Evolutionary conservation across 2,888 invertebrate species (phyloP), one percentile per base, ranked within the genome.

Genomic region (Trachelus iudaicus): DNA sequence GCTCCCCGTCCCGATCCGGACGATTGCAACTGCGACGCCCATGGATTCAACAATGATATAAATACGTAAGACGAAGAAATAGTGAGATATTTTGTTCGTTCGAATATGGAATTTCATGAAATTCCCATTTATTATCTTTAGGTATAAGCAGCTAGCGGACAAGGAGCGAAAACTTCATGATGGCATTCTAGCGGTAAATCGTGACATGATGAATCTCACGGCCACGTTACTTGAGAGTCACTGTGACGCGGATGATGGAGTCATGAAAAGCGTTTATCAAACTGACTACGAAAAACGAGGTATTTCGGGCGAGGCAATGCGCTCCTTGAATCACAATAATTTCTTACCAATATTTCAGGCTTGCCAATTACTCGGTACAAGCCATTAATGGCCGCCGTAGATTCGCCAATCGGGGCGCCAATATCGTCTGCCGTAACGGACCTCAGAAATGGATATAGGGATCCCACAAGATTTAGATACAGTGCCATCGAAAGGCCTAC

Each of bases 1-100:
- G 90, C 92, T n/a, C 93, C 93, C 0, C 92, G 93, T 13, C 92
- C 94, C 0, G 93, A 94, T 3, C 94, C 94, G 1, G 94, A 94
- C 0, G 94, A 94, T 86, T 95, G 95, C 85, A 94, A 94, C 87
- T 95, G 95, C 90, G 94, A 94, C 81, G 93, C 92, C 0, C 95
- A 95, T 85, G 92, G 93, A 0, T 94, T 94, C 85, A 93, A 93
- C 0, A 94, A 93, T 0, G 91, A 93, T 76, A 93, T 94, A 79
- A 94, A 93, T 80, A 93, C 94, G 88, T 87, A 76, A 33, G 73
- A 69, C 15, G 6, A 15, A 4, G 15, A 40, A 40, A 15, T 15
- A 15, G 4, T 15, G 40, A 34, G 33, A 69, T 34, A 73, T 56
- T 34, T 37, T 69, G 13, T 75, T 69, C 13, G 35, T 1, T 23